phyloP scores from a whole-genome alignment of 2,113 vertebrate species.

The Hymenochirus boettgeri region DNA sequence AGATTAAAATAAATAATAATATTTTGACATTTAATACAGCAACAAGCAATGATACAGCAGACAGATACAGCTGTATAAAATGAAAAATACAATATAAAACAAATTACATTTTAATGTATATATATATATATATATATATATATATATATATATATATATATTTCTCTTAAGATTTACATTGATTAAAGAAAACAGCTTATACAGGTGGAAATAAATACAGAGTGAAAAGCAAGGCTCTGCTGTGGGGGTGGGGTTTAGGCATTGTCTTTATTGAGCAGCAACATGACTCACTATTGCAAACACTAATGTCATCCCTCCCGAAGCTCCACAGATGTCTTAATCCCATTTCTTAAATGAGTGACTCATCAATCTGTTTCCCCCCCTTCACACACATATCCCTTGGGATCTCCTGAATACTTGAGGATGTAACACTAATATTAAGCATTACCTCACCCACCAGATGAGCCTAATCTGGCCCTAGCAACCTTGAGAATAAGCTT shows the following conservation, averaged over 20 bases:
- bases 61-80: too few species aligned
- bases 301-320: neutral
- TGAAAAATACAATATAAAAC: too few species aligned
- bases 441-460: neutral
- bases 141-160: too few species aligned
- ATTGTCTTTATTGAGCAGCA: slow-evolving; percentile 20
- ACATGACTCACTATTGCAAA: slow-evolving; percentile 16
- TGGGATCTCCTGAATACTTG: neutral
- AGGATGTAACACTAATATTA: neutral
- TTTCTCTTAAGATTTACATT: too few species aligned
- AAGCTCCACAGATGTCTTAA: slow-evolving; percentile 15
- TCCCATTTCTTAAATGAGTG: slow-evolving; percentile 13
- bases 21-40: too few species aligned
- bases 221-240: too few species aligned
- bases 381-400: neutral
- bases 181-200: too few species aligned
- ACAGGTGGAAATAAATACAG: too few species aligned
- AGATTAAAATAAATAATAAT: too few species aligned
- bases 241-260: neutral
- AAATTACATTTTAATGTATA: too few species aligned
- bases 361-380: neutral
- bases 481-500: neutral
- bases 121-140: too few species aligned
- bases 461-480: neutral
- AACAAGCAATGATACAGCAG: too few species aligned